Evolutionary conservation across 2,888 invertebrate species (phyloP).

Genomic region (Pyrrhia umbra): DNA sequence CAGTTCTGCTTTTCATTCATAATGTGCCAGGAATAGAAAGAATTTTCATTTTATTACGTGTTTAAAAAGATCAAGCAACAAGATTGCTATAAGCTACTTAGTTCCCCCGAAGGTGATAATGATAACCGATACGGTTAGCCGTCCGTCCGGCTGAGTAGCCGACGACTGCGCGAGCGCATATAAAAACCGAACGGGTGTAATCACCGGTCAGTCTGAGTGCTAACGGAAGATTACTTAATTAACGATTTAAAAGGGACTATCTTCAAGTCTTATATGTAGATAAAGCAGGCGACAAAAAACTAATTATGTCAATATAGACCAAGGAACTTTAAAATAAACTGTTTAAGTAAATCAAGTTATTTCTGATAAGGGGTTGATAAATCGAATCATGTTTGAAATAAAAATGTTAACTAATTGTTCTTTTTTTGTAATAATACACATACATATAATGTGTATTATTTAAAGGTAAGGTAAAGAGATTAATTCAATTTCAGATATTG

Average conservation of each 20-base stretch:
- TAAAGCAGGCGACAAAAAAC: neutral
- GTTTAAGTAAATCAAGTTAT: neutral
- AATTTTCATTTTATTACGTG: neutral
- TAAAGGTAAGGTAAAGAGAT: no score
- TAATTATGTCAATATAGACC: neutral
- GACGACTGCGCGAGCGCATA: conserved; percentile 20
- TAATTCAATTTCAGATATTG: neutral
- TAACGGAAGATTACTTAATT: conserved; percentile 52
- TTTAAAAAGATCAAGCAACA: neutral
- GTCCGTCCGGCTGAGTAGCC: conserved; percentile 23
- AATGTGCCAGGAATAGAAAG: no score
- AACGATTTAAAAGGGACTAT: conserved; percentile 28
- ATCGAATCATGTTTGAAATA: neutral
- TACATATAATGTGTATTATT: no score
- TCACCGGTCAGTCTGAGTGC: conserved; percentile 36
- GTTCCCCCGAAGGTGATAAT: conserved; percentile 43
- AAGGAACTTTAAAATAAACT: neutral
- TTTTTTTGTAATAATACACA: no score
- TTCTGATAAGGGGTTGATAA: neutral
- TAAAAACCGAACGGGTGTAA: conserved; percentile 47
- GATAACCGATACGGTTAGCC: conserved; percentile 48
- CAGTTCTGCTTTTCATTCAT: no score
- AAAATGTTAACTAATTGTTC: no score
- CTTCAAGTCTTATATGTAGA: neutral
- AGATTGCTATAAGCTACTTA: conserved; percentile 4